Percentiles rank a stretch among this genome's conserved stretches.
phyloP scores from a whole-genome alignment of 1,140 invertebrate species.

The Drosophila sproati region DNA sequence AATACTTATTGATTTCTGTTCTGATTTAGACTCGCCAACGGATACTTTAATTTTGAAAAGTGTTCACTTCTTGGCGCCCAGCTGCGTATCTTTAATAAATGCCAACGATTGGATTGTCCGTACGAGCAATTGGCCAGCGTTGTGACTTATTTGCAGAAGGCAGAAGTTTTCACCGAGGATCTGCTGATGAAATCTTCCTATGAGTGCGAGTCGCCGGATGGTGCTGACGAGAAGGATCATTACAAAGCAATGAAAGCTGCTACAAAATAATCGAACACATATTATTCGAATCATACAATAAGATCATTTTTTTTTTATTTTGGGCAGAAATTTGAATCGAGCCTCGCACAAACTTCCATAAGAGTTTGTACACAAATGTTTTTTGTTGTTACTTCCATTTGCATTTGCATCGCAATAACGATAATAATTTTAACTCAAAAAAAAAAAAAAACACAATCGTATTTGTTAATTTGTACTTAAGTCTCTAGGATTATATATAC shows the following conservation, averaged over 20 bases:
- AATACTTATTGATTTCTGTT: constrained; percentile 1
- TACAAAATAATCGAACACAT: constrained; percentile 57
- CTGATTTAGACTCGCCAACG: constrained; percentile 89
- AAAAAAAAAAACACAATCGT: constrained; percentile 43
- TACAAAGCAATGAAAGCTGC: constrained; percentile 90
- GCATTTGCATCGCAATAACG: constrained; percentile 54
- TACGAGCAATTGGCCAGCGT: constrained; percentile 91
- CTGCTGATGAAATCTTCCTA: constrained; percentile 93
- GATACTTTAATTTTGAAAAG: constrained; percentile 94
- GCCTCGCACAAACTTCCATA: constrained; percentile 46
- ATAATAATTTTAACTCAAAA: constrained; percentile 61
- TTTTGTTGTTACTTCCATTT: constrained; percentile 57
- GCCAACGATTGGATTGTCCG: constrained; percentile 93
- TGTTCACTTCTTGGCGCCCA: constrained; percentile 94
- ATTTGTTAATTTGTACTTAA: constrained; percentile 79
- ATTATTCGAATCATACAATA: constrained; percentile 35
- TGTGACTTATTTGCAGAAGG: constrained; percentile 91
- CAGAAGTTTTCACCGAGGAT: constrained; percentile 91
- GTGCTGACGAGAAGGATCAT: constrained; percentile 92
- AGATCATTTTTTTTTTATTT: constrained; percentile 33
- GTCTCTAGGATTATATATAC: constrained; percentile 43
- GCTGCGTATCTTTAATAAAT: constrained; percentile 92
- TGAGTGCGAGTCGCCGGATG: constrained; percentile 94
- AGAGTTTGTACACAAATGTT: constrained; percentile 25
- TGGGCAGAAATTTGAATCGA: constrained; percentile 33